phyloP scores from a whole-genome alignment of 1,140 invertebrate genomes.

The Procambarus virginalis region DNA sequence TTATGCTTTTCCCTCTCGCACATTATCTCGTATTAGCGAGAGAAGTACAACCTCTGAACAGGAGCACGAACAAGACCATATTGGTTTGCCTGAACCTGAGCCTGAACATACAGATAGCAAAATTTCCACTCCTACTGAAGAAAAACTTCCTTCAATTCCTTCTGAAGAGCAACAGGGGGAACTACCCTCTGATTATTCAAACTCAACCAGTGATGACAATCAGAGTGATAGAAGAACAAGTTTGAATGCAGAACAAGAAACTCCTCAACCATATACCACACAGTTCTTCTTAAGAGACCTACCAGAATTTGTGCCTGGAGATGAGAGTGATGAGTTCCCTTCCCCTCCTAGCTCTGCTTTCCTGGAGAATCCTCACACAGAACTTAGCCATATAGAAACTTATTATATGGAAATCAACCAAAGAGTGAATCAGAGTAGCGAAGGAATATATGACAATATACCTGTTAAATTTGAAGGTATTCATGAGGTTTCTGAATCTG shows the following conservation, averaged over 20 bases:
- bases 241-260: constrained; percentile 22
- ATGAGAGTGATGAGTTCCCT: constrained; percentile 70
- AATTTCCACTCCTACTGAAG: constrained; percentile 68
- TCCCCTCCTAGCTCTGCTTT: constrained; percentile 70
- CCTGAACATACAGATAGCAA: constrained; percentile 68
- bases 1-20: constrained; percentile 80
- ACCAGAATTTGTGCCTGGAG: constrained; percentile 76
- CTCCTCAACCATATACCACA: constrained; percentile 52
- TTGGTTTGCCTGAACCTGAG: constrained; percentile 64
- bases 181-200: constrained; percentile 68
- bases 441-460: constrained; percentile 70
- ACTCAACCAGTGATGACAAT: constrained; percentile 82
- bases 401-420: constrained; percentile 85
- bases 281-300: constrained; percentile 74
- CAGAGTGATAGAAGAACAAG: constrained; percentile 65
- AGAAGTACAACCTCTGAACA: constrained; percentile 89
- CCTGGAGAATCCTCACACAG: constrained; percentile 72
- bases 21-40: constrained; percentile 89
- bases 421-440: constrained; percentile 48
- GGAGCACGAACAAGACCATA: constrained; percentile 74
- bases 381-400: constrained; percentile 88
- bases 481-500: constrained; percentile 70
- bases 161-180: constrained; percentile 67
- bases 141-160: constrained; percentile 60
- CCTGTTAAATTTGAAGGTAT: constrained; percentile 70